Percentiles rank a stretch among this genome's conserved stretches.
These are phyloP conservation scores for Micrasema longulum DNA, from an alignment of 1,140 invertebrate genomes.

Conservation along the genomic window DNA sequence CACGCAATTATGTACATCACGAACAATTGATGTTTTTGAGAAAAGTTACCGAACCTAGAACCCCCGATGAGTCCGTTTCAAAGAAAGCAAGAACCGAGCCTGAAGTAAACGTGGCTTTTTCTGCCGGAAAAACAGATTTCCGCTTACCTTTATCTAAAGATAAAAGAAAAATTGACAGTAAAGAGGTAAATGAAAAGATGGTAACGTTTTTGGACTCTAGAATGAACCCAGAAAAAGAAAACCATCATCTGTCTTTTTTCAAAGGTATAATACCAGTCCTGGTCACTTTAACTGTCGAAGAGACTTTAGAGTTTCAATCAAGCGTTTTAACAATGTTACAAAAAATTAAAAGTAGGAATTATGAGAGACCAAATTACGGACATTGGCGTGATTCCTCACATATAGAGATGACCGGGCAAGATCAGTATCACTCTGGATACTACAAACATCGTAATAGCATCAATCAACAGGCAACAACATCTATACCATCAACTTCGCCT, in stretches of 20 bases:
- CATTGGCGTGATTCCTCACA: conserved; percentile 49
- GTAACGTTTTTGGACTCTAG: conserved; percentile 54
- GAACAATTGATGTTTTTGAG: not conserved
- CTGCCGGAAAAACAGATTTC: too few species aligned
- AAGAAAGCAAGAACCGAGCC: not conserved
- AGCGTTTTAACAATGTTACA: too few species aligned
- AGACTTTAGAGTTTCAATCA: not conserved
- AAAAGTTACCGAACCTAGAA: not conserved
- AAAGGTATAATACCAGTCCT: conserved; percentile 51
- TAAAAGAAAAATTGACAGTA: not conserved
- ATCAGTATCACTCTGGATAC: conserved; percentile 52
- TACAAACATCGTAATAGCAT: conserved; percentile 49
- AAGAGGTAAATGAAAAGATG: conserved; percentile 4
- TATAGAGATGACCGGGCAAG: conserved; percentile 51
- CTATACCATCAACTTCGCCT: conserved; percentile 43
- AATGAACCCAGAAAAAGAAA: conserved; percentile 50
- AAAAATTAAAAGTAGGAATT: conserved; percentile 45
- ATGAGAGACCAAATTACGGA: conserved; percentile 52
- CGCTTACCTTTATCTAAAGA: too few species aligned
- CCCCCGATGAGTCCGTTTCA: not conserved
- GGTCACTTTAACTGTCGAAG: conserved; percentile 29
- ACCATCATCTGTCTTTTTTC: conserved; percentile 49
- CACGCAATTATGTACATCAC: too few species aligned
- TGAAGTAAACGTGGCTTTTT: too few species aligned
- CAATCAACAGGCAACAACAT: conserved; percentile 46